phyloP scores from a whole-genome alignment of 2,797 vertebrate species.

The Thalassophryne amazonica region DNA sequence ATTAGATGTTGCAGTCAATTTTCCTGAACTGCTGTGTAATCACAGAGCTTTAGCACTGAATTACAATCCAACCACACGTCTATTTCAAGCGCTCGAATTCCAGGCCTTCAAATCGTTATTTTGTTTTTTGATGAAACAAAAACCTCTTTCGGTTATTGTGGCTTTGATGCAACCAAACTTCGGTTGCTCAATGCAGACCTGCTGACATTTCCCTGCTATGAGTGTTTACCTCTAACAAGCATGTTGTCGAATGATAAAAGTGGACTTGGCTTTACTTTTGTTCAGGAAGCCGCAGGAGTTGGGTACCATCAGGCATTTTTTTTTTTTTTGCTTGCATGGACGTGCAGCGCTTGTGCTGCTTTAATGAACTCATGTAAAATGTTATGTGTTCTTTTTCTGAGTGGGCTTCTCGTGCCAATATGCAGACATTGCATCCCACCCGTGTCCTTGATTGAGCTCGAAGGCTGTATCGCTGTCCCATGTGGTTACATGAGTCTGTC shows the following conservation, averaged over 20 bases:
- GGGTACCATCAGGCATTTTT: neutral
- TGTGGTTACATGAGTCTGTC: slow-evolving; percentile 26
- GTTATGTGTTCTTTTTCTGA: neutral
- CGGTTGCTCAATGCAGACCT: slow-evolving; percentile 44
- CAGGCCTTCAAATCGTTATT: slow-evolving; percentile 21
- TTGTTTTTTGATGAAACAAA: slow-evolving; percentile 46
- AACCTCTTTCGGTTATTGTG: slow-evolving; percentile 42
- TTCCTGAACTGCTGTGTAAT: slow-evolving; percentile 33
- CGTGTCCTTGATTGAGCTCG: slow-evolving; percentile 1
- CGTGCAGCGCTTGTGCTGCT: neutral
- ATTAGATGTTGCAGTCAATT: slow-evolving; percentile 32
- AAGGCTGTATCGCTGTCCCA: slow-evolving; percentile 8
- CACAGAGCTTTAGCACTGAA: slow-evolving; percentile 22
- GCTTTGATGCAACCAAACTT: slow-evolving; percentile 38
- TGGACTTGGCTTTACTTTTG: neutral
- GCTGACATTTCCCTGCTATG: slow-evolving; percentile 35
- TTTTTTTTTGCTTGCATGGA: neutral
- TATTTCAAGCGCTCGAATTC: slow-evolving; percentile 41
- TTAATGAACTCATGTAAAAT: neutral
- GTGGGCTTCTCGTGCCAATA: neutral
- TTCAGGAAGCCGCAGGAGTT: neutral
- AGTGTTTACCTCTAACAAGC: slow-evolving; percentile 38
- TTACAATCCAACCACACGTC: slow-evolving; percentile 25
- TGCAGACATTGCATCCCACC: slow-evolving; percentile 22
- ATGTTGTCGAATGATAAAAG: slow-evolving; percentile 7